Conservation (phyloP, 2,797 vertebrate genomes). For the Anolis apletophallus region DNA sequence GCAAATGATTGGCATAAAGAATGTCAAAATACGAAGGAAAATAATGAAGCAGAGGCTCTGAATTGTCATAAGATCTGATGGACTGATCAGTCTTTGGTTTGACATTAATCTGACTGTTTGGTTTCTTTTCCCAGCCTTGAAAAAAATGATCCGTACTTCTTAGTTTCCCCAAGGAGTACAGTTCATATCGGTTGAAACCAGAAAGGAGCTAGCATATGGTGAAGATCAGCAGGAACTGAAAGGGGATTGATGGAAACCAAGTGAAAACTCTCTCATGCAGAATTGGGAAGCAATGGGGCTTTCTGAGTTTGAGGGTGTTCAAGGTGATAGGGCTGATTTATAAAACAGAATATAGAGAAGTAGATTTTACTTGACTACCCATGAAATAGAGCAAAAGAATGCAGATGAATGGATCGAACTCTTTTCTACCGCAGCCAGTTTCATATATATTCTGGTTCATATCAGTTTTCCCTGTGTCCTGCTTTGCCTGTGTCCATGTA, state of each 20-base stretch:
- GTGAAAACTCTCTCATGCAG: neutral
- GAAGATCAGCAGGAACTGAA: neutral
- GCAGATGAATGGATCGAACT: neutral
- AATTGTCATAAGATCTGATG: neutral
- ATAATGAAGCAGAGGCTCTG: neutral
- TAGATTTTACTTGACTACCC: neutral
- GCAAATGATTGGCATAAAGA: no score
- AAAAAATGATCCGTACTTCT: neutral
- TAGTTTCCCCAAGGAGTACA: neutral
- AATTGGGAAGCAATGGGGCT: neutral
- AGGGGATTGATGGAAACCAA: neutral
- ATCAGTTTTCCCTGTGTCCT: neutral
- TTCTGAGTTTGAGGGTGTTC: neutral
- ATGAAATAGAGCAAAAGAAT: neutral
- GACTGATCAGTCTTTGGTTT: neutral
- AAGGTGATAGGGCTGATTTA: neutral
- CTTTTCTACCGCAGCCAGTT: neutral
- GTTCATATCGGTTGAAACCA: neutral
- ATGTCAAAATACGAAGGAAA: neutral
- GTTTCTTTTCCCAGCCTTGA: neutral
- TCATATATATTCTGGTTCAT: neutral
- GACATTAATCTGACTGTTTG: neutral
- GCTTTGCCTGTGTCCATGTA: neutral
- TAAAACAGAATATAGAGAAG: neutral
- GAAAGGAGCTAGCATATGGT: neutral